Base-by-base conservation (phyloP, 2,888 invertebrate species). In the Palloptera scutellata region DNA sequence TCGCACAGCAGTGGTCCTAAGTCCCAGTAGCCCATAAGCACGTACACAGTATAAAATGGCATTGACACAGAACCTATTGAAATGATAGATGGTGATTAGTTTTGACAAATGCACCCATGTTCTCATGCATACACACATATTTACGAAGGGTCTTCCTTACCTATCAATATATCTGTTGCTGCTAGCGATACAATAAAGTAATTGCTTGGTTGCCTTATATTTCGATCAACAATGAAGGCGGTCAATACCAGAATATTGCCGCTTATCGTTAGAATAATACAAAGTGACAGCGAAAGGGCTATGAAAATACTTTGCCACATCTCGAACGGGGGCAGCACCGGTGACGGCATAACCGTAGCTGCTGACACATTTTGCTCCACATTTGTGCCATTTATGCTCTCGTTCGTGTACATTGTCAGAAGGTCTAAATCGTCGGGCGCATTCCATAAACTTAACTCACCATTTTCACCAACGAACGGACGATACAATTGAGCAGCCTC, bases 151-250 rank as follows among this genome's bases (percentile, higher is more conserved):
- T n/a, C n/a, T n/a, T n/a, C n/a, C 74, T 57, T 64, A 85, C 94
- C 99, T 85, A 99, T 99, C 70, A 98, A 88, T 88, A 98, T 91
- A 85, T 98, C 98, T 10, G 97, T 97, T 66, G 97, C 95, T 58
- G 99, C 99, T 72, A 99, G 88, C 0, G 98, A 98, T 10, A 98
- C 98, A 74, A 99, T 98, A 88, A 98, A 99, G 87, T 98, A 99
- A 87, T 99, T 99, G 85, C 97, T 97, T 41, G 99, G 98, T 83
- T 98, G 98, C 66, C 99, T 87, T 78, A 95, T 95, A 74, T 93
- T 92, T 69, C 97, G 88, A 85, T 97, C 98, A 54, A 98, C 94
- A 71, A 97, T 92, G 86, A 98, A 98, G 57, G 97, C 96, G 76
- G 97, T 86, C 64, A 98, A 89, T 66, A 98, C 98, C 72, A 99